These are phyloP conservation scores for Neosilurus mollespiculum DNA, from an alignment of 2,797 vertebrate species.

Conservation along the genomic window DNA sequence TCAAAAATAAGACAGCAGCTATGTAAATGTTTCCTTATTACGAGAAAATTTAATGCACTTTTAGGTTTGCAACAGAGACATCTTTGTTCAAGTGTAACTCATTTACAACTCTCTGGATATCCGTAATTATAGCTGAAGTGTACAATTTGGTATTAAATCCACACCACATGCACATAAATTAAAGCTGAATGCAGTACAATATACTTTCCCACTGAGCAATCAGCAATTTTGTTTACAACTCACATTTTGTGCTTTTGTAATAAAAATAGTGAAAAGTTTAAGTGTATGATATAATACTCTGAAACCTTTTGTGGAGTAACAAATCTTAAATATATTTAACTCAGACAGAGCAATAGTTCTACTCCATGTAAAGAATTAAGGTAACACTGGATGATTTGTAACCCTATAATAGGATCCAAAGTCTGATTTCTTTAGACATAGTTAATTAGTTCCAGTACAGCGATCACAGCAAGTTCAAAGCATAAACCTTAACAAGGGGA, in stretches of 20 bases:
- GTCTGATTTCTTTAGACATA: too few relatives aligned
- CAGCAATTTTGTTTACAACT: conserved; percentile 24
- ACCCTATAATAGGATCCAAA: not conserved
- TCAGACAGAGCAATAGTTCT: not conserved
- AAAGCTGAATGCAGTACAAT: conserved; percentile 1
- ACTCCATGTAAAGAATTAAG: not conserved
- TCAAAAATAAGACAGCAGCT: not conserved
- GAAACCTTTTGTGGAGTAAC: too few relatives aligned
- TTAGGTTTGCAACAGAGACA: not conserved
- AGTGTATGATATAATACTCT: too few relatives aligned
- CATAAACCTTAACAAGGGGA: not conserved
- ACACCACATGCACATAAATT: not conserved
- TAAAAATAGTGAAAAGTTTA: not conserved
- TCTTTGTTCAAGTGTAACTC: not conserved
- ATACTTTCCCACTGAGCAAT: not conserved
- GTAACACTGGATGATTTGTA: not conserved
- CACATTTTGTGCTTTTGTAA: not conserved
- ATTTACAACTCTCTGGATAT: not conserved
- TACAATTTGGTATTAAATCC: conserved; percentile 3
- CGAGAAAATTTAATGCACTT: not conserved
- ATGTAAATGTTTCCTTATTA: not conserved
- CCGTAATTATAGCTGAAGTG: not conserved
- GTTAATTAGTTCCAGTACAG: too few relatives aligned
- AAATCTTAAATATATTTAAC: not conserved
- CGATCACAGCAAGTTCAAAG: not conserved